Evolutionary conservation across 2,888 invertebrate genomes (phyloP).

Genomic region (Tipula vernalis): DNA sequence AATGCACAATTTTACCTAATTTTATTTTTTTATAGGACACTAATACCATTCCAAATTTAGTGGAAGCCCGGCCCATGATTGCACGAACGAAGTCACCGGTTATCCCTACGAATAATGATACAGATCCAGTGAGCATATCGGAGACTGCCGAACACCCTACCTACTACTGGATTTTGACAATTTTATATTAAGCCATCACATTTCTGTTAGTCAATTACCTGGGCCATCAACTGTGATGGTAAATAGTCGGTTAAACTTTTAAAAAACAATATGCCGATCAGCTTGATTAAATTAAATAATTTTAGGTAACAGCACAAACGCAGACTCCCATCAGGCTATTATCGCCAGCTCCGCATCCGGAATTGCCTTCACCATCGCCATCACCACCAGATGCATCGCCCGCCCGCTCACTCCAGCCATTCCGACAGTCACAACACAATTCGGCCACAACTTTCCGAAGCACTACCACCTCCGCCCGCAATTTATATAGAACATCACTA

Average conservation of each 20-base stretch:
- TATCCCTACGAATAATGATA: not conserved
- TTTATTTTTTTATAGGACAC: too few species aligned
- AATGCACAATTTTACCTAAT: too few species aligned
- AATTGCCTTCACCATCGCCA: too few species aligned
- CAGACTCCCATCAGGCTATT: not conserved
- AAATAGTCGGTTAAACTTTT: not conserved
- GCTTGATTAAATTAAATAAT: not conserved
- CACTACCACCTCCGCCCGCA: too few species aligned
- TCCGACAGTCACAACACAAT: too few species aligned
- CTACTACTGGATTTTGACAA: not conserved
- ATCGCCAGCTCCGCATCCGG: not conserved
- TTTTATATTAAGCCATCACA: not conserved
- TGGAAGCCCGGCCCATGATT: not conserved
- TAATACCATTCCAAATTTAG: not conserved
- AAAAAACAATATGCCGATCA: not conserved
- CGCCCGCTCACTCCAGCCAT: too few species aligned
- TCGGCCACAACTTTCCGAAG: too few species aligned
- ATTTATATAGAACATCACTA: too few species aligned
- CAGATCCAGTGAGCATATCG: not conserved
- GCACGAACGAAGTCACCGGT: too few species aligned
- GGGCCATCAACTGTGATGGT: not conserved
- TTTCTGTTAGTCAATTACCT: not conserved
- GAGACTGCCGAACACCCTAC: not conserved
- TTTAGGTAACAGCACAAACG: not conserved
- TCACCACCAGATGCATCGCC: too few species aligned